phyloP scores from a whole-genome alignment of 2,888 invertebrate genomes.

The Theretra japonica region DNA sequence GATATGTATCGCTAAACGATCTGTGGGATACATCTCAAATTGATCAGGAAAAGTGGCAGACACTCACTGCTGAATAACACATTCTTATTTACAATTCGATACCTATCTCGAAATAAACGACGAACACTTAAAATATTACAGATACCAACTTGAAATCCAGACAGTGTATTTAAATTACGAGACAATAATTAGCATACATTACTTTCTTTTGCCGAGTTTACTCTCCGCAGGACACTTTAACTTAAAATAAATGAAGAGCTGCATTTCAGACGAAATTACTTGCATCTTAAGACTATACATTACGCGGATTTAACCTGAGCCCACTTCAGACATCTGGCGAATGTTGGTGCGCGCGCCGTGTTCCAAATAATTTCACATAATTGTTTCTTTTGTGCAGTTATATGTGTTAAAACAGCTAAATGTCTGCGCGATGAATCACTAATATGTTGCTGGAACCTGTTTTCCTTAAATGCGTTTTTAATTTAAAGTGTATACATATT shows the following conservation, averaged over 20 bases:
- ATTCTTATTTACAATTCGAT: no score
- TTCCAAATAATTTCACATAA: slow-evolving; percentile 44
- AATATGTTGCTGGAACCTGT: slow-evolving; percentile 41
- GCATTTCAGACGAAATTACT: slow-evolving; percentile 19
- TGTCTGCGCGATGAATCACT: slow-evolving; percentile 51
- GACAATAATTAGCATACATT: neutral
- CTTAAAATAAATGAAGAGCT: slow-evolving; percentile 6
- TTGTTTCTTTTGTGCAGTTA: slow-evolving; percentile 48
- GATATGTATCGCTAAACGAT: no score
- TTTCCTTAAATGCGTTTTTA: slow-evolving; percentile 42
- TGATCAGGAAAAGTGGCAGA: no score
- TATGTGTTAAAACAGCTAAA: slow-evolving; percentile 39
- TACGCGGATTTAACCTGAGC: slow-evolving; percentile 18
- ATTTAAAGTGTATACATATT: slow-evolving; percentile 41
- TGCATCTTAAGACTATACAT: slow-evolving; percentile 15
- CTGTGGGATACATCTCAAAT: no score
- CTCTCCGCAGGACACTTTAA: neutral
- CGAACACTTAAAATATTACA: neutral
- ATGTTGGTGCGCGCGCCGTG: slow-evolving; percentile 19
- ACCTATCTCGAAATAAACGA: no score
- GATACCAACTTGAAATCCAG: neutral
- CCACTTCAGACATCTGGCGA: slow-evolving; percentile 22
- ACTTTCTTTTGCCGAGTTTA: neutral
- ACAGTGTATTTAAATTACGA: neutral
- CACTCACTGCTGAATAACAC: no score